Evolutionary conservation across 1,140 invertebrate species (phyloP).

Genomic region (Drosophila nigromelanica): DNA sequence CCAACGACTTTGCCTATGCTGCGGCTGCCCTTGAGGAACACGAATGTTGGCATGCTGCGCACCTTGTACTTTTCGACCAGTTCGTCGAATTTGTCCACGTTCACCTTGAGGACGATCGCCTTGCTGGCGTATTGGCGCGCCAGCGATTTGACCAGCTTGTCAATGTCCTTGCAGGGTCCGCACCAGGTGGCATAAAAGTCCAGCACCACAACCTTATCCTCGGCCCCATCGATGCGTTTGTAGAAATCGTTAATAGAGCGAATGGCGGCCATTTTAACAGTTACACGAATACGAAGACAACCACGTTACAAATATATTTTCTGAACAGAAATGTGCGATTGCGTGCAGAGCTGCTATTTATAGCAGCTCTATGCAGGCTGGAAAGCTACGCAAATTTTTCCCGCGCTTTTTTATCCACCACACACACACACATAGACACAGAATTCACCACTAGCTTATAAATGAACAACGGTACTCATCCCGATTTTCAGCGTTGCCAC

Average conservation of each 20-base stretch:
- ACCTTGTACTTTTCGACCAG: constrained; percentile 51
- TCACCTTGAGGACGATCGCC: constrained; percentile 55
- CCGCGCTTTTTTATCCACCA: no score
- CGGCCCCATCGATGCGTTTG: constrained; percentile 84
- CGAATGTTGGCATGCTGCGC: constrained; percentile 59
- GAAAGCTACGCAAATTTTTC: not conserved
- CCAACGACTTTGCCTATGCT: constrained; percentile 41
- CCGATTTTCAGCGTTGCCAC: not conserved
- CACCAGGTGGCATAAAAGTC: constrained; percentile 85
- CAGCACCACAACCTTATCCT: constrained; percentile 86
- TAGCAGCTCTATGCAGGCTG: no score
- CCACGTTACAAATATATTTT: no score
- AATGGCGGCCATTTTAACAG: not conserved
- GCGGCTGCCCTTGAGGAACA: constrained; percentile 44
- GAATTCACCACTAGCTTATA: no score
- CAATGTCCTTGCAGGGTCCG: constrained; percentile 88
- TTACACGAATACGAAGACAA: not conserved
- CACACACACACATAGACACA: not conserved
- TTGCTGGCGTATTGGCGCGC: constrained; percentile 47
- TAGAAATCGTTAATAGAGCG: constrained; percentile 43
- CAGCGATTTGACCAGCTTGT: constrained; percentile 76
- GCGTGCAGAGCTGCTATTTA: no score
- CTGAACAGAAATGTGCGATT: no score
- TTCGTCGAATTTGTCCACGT: constrained; percentile 60
- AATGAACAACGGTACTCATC: constrained; percentile 3